A percentile compares a stretch with the other conserved stretches of the same genome.
Evolutionary conservation across 2,113 vertebrate genomes (phyloP).

Genomic region (Limanda limanda): DNA sequence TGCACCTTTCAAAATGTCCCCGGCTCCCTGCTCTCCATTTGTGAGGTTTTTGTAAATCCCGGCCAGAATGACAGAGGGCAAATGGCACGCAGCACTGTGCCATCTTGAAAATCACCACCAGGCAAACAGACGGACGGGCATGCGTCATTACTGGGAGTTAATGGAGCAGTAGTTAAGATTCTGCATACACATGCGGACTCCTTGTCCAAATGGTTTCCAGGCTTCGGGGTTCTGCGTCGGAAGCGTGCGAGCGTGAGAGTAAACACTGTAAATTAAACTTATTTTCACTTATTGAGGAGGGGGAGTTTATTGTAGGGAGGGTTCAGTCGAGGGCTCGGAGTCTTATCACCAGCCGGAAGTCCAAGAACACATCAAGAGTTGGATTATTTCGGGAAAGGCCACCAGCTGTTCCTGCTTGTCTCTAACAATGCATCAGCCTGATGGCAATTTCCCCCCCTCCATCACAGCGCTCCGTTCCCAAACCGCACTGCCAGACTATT

Average conservation of each 20-base stretch:
- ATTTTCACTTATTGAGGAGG: not conserved
- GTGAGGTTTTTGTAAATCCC: slow-evolving; percentile 13
- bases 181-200: slow-evolving; percentile 49
- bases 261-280: not conserved
- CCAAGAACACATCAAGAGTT: slow-evolving; percentile 55
- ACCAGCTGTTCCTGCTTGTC: slow-evolving; percentile 67
- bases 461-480: slow-evolving; percentile 73
- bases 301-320: not conserved
- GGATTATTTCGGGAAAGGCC: slow-evolving; percentile 70
- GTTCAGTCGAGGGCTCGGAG: slow-evolving; percentile 3
- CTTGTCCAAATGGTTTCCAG: slow-evolving; percentile 40
- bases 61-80: slow-evolving; percentile 47
- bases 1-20: not conserved
- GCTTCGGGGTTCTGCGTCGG: slow-evolving; percentile 19
- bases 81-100: slow-evolving; percentile 53
- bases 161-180: slow-evolving; percentile 59
- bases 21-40: slow-evolving; percentile 14
- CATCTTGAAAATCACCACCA: slow-evolving; percentile 60
- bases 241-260: slow-evolving; percentile 4
- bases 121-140: slow-evolving; percentile 57
- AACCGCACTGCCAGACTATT: slow-evolving; percentile 68
- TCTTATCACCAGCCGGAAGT: slow-evolving; percentile 34
- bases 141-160: slow-evolving; percentile 70
- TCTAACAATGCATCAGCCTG: slow-evolving; percentile 72
- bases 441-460: slow-evolving; percentile 58